These are phyloP conservation scores for Ailuropoda melanoleuca DNA, from an alignment of 2,113 vertebrate genomes.

Conservation along the genomic window DNA sequence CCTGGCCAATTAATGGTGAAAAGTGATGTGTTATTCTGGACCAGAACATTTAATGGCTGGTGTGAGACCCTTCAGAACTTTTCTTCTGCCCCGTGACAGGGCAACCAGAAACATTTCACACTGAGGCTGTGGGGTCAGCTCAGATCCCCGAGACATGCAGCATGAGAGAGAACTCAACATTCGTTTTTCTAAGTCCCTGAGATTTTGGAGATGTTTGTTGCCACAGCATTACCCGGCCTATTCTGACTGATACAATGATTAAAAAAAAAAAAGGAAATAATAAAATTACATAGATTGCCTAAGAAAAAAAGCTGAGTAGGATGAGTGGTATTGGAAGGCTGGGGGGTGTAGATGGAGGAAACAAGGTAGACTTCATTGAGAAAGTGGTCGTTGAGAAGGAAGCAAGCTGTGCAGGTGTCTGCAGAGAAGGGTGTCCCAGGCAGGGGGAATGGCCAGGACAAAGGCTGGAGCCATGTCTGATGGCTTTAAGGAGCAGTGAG, in stretches of 20 bases:
- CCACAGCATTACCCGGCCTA: not conserved
- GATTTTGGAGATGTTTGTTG: not conserved
- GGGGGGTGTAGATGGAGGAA: not conserved
- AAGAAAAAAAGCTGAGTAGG: not conserved
- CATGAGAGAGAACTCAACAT: not conserved
- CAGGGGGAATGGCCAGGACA: not conserved
- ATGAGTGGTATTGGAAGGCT: not conserved
- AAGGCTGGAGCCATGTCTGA: not conserved
- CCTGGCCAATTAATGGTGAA: not conserved
- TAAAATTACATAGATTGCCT: not conserved
- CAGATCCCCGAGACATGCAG: not conserved
- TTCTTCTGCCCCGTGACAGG: not conserved
- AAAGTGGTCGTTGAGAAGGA: not conserved
- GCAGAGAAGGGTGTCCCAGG: not conserved
- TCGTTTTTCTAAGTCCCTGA: not conserved
- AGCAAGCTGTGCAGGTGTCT: not conserved
- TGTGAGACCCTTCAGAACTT: not conserved
- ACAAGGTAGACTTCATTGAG: not conserved
- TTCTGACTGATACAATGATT: not conserved
- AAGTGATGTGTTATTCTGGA: not conserved
- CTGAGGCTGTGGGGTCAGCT: not conserved
- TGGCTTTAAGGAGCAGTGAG: not conserved
- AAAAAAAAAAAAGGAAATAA: not conserved
- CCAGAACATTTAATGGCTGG: not conserved
- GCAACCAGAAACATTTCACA: not conserved